Base-by-base conservation (phyloP, 2,797 vertebrate genomes). In the Schizopygopsis pylzovi region DNA sequence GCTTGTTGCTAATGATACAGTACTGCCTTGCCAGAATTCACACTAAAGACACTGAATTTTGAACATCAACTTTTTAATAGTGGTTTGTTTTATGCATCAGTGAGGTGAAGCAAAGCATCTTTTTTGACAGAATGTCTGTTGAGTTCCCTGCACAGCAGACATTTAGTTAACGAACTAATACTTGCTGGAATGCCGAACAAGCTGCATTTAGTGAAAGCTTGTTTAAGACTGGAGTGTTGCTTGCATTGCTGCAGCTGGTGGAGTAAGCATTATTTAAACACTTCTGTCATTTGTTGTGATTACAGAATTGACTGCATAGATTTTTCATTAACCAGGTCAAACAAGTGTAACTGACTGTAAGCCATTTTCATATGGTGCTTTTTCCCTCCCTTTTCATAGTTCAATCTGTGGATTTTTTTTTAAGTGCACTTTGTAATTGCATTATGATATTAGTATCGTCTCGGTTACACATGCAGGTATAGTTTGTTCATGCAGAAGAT, bases 1-100 rank as follows among this genome's bases (percentile, higher is more conserved):
- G 63, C 75, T 59, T 68, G 41, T 63, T 52, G 56, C 25, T 78
- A 41, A 20, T 39, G 7, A 52, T 45, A 15, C 2, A 79, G 2
- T 11, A 25, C 39, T 41, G 47, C 43, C 13, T 52, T 73, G 65
- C 13, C 54, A 65, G 28, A 71, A 45, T 77, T 41, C n/a, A 70
- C 77, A 82, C 43, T 80, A 20, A 86, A 87, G 85, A 85, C 87
- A 85, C 71, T 81, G 84, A 83, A 82, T 86, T 82, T 75, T n/a
- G 49, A 15, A 54, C 5, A 4, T 45, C 3, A n/a, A 8, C 15
- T 65, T 86, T 88, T 81, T 67, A 79, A 56, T 49, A 39, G 10
- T 37, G 11, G 54, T 56, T 75, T 82, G n/a, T 79, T 82, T 78
- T 78, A 82, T 81, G 79, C 67, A 25, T 65, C 37, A 47, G 15